Evolutionary conservation across 2,797 vertebrate species (phyloP).

Genomic region (Gallinago stenura): DNA sequence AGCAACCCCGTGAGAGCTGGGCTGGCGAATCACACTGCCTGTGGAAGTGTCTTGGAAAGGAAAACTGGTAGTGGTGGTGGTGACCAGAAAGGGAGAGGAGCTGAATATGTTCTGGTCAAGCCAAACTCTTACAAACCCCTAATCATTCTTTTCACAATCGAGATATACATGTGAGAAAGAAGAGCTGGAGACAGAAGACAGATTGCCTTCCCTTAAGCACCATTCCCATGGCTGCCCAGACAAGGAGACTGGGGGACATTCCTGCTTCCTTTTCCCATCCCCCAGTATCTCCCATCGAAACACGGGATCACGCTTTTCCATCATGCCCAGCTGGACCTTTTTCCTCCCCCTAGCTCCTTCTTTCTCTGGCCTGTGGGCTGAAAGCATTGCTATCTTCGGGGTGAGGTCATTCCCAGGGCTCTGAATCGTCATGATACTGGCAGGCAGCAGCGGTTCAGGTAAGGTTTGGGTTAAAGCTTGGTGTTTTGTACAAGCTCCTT

Average conservation of each 20-base stretch:
- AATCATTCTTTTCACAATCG: neutral
- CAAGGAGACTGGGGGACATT: neutral
- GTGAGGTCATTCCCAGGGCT: neutral
- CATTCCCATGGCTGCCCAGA: accelerated
- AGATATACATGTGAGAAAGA: neutral
- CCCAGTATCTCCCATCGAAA: neutral
- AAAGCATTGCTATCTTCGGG: neutral
- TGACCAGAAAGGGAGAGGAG: neutral
- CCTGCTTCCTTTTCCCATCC: neutral
- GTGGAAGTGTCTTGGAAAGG: neutral
- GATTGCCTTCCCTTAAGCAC: neutral
- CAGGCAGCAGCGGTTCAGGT: neutral
- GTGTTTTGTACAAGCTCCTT: neutral
- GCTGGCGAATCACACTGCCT: neutral
- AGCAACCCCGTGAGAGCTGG: neutral
- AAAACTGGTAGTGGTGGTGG: neutral
- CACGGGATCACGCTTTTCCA: neutral
- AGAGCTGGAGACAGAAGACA: neutral
- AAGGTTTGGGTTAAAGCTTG: neutral
- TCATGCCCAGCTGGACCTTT: neutral
- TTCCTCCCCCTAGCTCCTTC: neutral
- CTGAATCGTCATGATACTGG: neutral
- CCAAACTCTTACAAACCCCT: neutral
- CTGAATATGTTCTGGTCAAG: neutral
- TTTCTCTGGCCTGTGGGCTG: neutral